phyloP scores from a whole-genome alignment of 2,797 vertebrate species.

The Clarias pachynema region DNA sequence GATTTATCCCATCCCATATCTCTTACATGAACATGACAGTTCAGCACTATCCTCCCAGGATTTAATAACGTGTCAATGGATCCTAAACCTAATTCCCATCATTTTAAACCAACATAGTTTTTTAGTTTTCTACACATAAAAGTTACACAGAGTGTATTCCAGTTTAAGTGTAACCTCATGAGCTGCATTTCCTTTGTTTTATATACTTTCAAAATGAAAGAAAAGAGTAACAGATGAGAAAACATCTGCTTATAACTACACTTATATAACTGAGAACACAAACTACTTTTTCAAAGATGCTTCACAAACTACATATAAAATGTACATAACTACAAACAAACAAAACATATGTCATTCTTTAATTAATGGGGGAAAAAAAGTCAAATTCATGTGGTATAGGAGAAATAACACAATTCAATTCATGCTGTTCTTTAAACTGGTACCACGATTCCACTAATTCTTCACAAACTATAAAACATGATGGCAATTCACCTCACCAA shows the following conservation, averaged over 20 bases:
- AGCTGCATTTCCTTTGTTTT: neutral
- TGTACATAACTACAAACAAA: neutral
- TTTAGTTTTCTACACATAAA: neutral
- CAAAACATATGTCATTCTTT: neutral
- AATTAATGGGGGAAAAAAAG: neutral
- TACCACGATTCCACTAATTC: neutral
- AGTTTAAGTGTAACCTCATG: neutral
- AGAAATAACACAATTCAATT: neutral
- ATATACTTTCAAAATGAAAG: neutral
- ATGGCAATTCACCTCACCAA: too few relatives aligned
- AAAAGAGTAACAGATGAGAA: neutral
- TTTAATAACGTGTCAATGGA: too few relatives aligned
- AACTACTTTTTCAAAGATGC: neutral
- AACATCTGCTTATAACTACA: neutral
- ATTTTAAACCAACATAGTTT: too few relatives aligned
- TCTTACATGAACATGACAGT: too few relatives aligned
- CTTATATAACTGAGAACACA: neutral
- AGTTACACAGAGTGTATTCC: neutral
- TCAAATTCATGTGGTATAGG: neutral
- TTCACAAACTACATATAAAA: neutral
- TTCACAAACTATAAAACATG: too few relatives aligned
- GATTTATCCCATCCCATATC: too few relatives aligned
- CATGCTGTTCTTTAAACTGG: neutral
- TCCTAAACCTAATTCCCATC: too few relatives aligned
- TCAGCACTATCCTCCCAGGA: too few relatives aligned